These are phyloP conservation scores for Strigamia crassipes DNA, from an alignment of 2,888 invertebrate species.

Conservation along the genomic window DNA sequence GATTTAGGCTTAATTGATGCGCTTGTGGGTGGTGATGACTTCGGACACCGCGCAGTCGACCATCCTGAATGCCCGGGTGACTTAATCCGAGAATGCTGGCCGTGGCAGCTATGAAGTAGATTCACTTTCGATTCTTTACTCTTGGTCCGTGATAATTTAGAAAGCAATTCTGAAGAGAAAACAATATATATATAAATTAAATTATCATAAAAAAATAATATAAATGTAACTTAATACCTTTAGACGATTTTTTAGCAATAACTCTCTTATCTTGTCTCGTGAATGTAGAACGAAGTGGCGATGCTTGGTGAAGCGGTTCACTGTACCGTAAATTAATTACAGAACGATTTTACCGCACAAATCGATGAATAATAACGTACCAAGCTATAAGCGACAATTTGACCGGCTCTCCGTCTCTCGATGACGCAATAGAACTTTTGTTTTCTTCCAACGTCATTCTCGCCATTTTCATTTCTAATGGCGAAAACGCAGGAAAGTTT, in stretches of 20 bases:
- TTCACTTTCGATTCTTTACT: slow-evolving; percentile 12
- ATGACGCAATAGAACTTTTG: neutral
- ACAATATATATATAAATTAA: neutral
- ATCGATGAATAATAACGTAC: neutral
- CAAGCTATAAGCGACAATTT: neutral
- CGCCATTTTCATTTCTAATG: slow-evolving; percentile 20
- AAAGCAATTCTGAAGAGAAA: neutral
- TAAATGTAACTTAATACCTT: neutral
- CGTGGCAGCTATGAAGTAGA: neutral
- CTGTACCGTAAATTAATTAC: neutral
- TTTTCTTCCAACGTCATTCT: neutral
- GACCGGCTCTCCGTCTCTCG: neutral
- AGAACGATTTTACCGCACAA: neutral
- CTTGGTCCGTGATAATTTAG: slow-evolving; percentile 1
- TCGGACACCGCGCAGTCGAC: neutral
- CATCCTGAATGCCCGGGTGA: slow-evolving; percentile 2
- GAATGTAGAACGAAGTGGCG: neutral
- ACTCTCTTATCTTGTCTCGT: neutral
- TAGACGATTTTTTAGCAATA: neutral
- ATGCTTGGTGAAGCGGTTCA: neutral
- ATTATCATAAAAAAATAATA: neutral
- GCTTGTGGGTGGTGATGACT: neutral
- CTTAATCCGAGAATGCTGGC: neutral
- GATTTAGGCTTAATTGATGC: neutral
- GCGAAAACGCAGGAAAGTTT: neutral